Base-by-base conservation (phyloP, 2,888 invertebrate species). In the Caenorhabditis imperialis region DNA sequence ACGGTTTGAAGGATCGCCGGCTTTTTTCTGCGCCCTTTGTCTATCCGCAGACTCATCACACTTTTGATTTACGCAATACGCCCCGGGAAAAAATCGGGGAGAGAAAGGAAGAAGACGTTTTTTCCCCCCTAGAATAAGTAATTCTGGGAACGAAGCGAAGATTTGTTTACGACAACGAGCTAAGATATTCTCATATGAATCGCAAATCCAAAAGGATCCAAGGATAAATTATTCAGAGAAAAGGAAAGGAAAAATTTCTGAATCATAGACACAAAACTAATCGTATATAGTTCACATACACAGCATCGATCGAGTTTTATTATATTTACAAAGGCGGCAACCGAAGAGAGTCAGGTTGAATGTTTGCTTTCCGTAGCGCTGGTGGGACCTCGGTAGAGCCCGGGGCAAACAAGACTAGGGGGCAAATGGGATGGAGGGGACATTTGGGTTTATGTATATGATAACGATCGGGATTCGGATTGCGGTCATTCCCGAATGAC, bases 331-430 rank as follows among this genome's bases (percentile, higher is more conserved):
- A 67, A 67, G 67, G 67, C 67, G 51, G 67, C 67, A 51, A 35
- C 48, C 35, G 50, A 65, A 35, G 16, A 33, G 65, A 65, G 55
- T 58, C 57, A 67, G 67, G 67, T 67, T 57, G 57, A 51, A 57
- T 67, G 67, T 67, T 67, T 67, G 67, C 67, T 67, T 67, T 67
- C 67, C 57, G 57, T 58, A 67, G 67, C 57, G 67, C 55, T 30
- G 30, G 57, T 57, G 44, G 57, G 51, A 67, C 57, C 67, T 58
- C 25, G 50, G 44, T 67, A 57, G 67, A 51, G 67, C 67, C 55
- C 55, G 23, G 30, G 45, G 51, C 67, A 67, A 67, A 67, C 67
- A 67, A 22, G 25, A 18, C 22, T 20, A 27, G 35, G 30, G 50
- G 20, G 33, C 23, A 45, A 20, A 37, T 33, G 50, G 18, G 30